Percentiles rank a stretch among this genome's conserved stretches.
phyloP scores from a whole-genome alignment of 2,113 vertebrate genomes.

The Passer domesticus region DNA sequence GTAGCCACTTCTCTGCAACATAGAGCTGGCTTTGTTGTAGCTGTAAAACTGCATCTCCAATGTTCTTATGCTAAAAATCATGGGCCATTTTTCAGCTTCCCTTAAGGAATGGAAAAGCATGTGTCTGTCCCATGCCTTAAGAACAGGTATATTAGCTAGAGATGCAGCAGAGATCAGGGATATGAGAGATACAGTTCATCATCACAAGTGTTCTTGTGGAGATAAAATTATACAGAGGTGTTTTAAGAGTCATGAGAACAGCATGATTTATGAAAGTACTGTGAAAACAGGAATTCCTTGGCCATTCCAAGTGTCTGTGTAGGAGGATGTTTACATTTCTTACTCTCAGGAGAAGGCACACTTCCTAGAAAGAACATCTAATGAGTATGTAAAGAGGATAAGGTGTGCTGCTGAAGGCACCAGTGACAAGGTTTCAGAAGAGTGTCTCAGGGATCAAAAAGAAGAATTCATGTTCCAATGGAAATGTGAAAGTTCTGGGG shows the following conservation, averaged over 20 bases:
- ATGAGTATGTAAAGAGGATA: neutral
- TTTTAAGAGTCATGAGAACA: neutral
- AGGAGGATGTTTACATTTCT: neutral
- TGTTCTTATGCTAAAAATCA: neutral
- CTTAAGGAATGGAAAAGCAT: neutral
- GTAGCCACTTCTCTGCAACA: neutral
- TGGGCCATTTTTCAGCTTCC: neutral
- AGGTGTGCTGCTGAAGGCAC: neutral
- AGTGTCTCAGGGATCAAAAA: neutral
- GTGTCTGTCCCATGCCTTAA: neutral
- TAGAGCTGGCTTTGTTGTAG: neutral
- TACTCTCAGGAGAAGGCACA: neutral
- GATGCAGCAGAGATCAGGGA: neutral
- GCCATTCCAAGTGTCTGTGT: neutral
- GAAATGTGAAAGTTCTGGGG: neutral
- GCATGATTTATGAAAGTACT: neutral
- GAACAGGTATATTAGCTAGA: neutral
- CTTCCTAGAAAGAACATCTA: neutral
- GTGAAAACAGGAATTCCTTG: conserved; percentile 8
- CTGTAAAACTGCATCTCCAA: neutral
- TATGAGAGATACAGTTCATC: neutral
- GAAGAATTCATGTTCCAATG: neutral
- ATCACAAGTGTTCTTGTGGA: neutral
- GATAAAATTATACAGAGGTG: neutral
- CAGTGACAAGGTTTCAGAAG: neutral